Conservation (phyloP, 2,888 invertebrate species). For the Eumerus sabulonum region DNA sequence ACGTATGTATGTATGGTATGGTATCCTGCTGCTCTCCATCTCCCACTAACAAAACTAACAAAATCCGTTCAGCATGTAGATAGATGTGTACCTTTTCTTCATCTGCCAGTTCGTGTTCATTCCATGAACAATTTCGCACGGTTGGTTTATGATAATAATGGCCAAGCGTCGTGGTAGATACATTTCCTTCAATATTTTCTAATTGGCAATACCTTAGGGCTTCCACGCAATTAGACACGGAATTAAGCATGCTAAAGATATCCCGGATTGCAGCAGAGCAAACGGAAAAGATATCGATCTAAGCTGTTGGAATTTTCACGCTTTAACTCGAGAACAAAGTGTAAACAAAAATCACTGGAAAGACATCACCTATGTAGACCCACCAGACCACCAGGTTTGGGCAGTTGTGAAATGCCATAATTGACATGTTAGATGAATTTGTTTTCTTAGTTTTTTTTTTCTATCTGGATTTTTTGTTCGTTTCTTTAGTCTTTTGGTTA, state of each 20-base stretch:
- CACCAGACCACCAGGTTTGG: slow-evolving; percentile 56
- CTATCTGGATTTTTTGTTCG: slow-evolving; percentile 10
- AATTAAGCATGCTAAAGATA: slow-evolving; percentile 52
- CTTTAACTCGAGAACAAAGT: slow-evolving; percentile 65
- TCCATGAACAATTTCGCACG: slow-evolving; percentile 56
- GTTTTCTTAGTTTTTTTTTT: too few relatives aligned
- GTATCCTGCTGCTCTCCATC: slow-evolving; percentile 32
- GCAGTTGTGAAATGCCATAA: slow-evolving; percentile 56
- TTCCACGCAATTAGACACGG: slow-evolving; percentile 63
- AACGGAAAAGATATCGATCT: background rate
- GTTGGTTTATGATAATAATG: slow-evolving; percentile 54
- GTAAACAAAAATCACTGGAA: slow-evolving; percentile 36
- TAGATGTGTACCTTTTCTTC: slow-evolving; percentile 5
- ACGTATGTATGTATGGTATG: too few relatives aligned
- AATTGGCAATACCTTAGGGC: slow-evolving; percentile 76
- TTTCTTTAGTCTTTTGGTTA: slow-evolving; percentile 45
- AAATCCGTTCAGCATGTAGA: slow-evolving; percentile 4
- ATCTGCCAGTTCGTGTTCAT: slow-evolving; percentile 6
- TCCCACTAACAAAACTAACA: too few relatives aligned
- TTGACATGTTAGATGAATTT: slow-evolving; percentile 56
- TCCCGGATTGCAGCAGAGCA: slow-evolving; percentile 35
- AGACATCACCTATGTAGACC: slow-evolving; percentile 28
- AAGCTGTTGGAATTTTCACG: slow-evolving; percentile 63
- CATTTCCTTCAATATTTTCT: slow-evolving; percentile 70
- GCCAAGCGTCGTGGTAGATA: background rate